Evolutionary conservation across 2,888 invertebrate species (phyloP).

Genomic region (Danaus chrysippus): DNA sequence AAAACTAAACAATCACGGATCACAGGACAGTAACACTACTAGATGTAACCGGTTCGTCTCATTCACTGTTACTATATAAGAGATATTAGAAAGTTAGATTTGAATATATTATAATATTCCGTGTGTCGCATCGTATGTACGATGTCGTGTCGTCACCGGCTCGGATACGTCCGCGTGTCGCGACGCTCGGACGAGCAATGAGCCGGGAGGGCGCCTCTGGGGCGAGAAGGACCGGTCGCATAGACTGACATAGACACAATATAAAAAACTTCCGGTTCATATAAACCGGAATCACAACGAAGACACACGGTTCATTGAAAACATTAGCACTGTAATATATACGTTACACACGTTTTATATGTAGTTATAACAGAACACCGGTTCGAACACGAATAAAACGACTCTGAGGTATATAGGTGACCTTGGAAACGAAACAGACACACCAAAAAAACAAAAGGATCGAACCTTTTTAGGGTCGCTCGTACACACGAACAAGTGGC

Average conservation of each 20-base stretch:
- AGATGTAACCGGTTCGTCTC: neutral
- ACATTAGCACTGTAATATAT: no score
- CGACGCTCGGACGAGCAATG: constrained; percentile 15
- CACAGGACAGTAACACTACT: neutral
- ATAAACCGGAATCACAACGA: neutral
- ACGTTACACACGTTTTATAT: no score
- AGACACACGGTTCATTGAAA: neutral
- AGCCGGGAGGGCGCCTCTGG: constrained; percentile 9
- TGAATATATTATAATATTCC: neutral
- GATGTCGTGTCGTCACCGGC: constrained; percentile 8
- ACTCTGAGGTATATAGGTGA: no score
- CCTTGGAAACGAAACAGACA: no score
- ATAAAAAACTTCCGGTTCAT: constrained; percentile 12
- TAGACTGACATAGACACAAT: constrained; percentile 14
- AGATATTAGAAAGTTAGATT: constrained; percentile 3
- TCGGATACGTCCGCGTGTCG: constrained; percentile 9
- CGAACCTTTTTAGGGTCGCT: no score
- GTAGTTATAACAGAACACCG: no score
- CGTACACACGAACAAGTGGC: no score
- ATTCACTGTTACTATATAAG: neutral
- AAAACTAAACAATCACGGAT: no score
- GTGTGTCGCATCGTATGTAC: neutral
- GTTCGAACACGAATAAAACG: no score
- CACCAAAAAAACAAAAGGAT: no score
- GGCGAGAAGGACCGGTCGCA: constrained; percentile 12